Base-by-base conservation (phyloP, 2,888 invertebrate genomes). In the Allacma fusca region DNA sequence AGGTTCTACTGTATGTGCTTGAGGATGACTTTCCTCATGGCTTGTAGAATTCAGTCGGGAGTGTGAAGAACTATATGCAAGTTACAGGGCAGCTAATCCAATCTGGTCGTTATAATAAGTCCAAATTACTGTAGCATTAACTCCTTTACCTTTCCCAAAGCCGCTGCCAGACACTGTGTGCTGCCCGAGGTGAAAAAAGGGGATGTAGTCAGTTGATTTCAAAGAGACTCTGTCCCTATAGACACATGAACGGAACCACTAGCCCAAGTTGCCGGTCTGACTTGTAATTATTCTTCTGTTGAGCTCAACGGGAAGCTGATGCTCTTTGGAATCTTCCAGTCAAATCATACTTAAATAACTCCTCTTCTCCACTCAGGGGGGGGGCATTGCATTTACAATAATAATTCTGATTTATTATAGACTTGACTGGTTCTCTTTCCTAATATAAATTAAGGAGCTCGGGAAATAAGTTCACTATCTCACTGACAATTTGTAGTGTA, bases 121-220 rank as follows among this genome's bases (percentile, higher is more conserved):
- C 29, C 65, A 65, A 26, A 65, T 65, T 65, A 29, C 65, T 65
- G 26, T 28, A 26, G 16, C 65, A 65, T 65, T 65, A 65, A 24
- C 28, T 26, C 0, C 28, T 4, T 28, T 24, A 29, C 28, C 13
- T 65, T 62, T 28, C 26, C 13, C 4, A 5, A 16, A 50, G 34
- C 34, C 34, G 9, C 34, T 34, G 9, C 34, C 9, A 34, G 5
- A 34, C 9, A 34, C 34, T 34, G 34, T 4, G 34, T 4, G 34
- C 5, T 4, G 34, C 5, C 5, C 5, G 34, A 9, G 34, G 34
- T 34, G 34, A 34, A 34, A 34, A 34, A 34, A 34, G 9, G 4
- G 34, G 34, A 34, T 4, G 9, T 7, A 7, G 34, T 34, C 34
- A 34, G n/a, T n/a, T n/a, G n/a, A 34, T 34, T 4, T 9, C 34